Evolutionary conservation across 92 coral and sea anemone species (phyloP).

Genomic region (Palythoa heliodiscus): DNA sequence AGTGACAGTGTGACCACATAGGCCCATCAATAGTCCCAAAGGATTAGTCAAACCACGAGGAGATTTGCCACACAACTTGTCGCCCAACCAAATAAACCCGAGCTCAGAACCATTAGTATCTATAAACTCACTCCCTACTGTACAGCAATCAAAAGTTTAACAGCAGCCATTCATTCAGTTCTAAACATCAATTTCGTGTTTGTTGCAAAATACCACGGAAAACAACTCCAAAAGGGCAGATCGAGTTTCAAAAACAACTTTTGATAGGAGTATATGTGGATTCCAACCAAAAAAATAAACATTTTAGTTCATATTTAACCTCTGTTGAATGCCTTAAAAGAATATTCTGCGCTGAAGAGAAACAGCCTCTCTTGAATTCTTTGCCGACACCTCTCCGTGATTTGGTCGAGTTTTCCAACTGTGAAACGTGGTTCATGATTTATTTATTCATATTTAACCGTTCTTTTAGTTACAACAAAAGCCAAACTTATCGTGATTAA

Average conservation of each 20-base stretch:
- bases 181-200: conserved; percentile 28
- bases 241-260: conserved; percentile 39
- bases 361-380: conserved; percentile 23
- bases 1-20: neutral
- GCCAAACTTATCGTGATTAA: conserved; percentile 35
- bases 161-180: neutral
- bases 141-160: neutral
- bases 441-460: conserved; percentile 37
- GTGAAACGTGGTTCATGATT: conserved; percentile 50
- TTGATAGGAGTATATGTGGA: neutral
- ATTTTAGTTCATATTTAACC: conserved; percentile 5
- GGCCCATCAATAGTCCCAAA: neutral
- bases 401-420: conserved; percentile 29
- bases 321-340: neutral
- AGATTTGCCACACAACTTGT: conserved; percentile 26
- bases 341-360: neutral
- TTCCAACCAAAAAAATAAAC: neutral
- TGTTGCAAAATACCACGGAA: conserved; percentile 13
- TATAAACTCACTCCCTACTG: neutral
- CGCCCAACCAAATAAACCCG: neutral
- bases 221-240: conserved; percentile 36
- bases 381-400: conserved; percentile 23
- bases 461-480: conserved; percentile 44
- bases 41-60: conserved; percentile 6
- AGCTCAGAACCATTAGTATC: neutral